Conservation (phyloP, 2,797 vertebrate species). For the Microctenopoma lineatum region DNA sequence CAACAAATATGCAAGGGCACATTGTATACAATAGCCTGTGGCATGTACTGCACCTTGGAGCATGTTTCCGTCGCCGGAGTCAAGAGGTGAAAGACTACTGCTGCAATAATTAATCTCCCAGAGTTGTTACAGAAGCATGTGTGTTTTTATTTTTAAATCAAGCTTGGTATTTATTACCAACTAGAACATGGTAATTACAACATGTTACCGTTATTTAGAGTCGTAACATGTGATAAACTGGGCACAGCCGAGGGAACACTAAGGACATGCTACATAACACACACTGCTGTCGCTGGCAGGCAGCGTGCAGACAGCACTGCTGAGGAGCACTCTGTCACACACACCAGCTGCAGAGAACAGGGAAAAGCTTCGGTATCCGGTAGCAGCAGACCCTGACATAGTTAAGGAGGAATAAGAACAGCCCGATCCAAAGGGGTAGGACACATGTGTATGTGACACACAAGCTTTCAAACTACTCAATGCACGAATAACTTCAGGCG, state of each 20-base stretch:
- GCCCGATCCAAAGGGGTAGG: too few species aligned
- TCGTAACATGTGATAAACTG: not conserved
- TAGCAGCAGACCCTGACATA: too few species aligned
- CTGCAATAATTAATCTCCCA: not conserved
- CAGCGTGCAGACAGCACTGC: constrained; percentile 6
- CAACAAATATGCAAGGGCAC: not conserved
- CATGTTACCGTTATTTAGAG: too few species aligned
- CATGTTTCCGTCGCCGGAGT: not conserved
- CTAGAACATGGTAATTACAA: too few species aligned
- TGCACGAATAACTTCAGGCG: too few species aligned
- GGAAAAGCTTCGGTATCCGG: too few species aligned
- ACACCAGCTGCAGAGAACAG: constrained; percentile 19
- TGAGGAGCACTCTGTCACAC: constrained; percentile 34
- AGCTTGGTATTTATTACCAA: not conserved
- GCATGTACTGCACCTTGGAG: not conserved
- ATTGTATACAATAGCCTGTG: not conserved
- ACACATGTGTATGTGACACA: too few species aligned
- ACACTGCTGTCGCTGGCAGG: too few species aligned
- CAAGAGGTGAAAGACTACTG: not conserved
- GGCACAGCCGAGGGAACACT: not conserved
- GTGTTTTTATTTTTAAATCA: not conserved
- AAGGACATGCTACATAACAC: too few species aligned
- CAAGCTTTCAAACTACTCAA: too few species aligned
- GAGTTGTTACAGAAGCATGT: not conserved
- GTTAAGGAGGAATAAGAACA: too few species aligned